Evolutionary conservation across 2,797 vertebrate species (phyloP).

Genomic region (Hafferia zeledoni): DNA sequence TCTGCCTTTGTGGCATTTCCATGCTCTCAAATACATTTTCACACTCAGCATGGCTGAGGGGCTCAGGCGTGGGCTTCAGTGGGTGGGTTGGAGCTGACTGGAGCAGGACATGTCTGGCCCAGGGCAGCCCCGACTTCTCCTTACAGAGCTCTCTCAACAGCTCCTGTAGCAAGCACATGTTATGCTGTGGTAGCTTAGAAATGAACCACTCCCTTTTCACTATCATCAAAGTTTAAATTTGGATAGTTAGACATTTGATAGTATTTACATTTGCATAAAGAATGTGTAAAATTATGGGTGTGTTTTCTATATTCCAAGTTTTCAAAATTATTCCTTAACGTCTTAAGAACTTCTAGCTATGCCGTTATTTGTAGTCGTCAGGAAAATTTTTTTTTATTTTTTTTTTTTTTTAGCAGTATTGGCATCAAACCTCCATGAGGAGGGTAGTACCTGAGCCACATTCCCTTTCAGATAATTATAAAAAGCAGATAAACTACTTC

Average conservation of each 20-base stretch:
- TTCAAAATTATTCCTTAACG: background rate
- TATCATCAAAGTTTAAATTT: background rate
- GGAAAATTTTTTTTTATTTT: too few relatives aligned
- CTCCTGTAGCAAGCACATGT: accelerated
- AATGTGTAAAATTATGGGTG: background rate
- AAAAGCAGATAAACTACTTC: background rate
- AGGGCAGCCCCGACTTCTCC: accelerated
- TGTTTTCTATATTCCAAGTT: background rate
- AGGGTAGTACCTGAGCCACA: background rate
- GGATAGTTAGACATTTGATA: background rate
- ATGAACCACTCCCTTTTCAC: background rate
- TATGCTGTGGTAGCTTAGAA: background rate
- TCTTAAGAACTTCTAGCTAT: background rate
- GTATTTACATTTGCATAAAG: background rate
- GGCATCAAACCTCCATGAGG: background rate
- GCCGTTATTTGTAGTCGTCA: background rate
- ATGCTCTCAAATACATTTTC: background rate
- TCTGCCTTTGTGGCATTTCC: background rate
- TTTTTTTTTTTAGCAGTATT: background rate
- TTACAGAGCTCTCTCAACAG: background rate
- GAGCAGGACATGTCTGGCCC: accelerated
- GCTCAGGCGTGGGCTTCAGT: accelerated
- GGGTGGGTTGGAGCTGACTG: accelerated
- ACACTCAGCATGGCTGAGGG: accelerated
- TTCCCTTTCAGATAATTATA: background rate